phyloP scores from a whole-genome alignment of 2,888 invertebrate genomes.

The Caenorhabditis macrosperma region DNA sequence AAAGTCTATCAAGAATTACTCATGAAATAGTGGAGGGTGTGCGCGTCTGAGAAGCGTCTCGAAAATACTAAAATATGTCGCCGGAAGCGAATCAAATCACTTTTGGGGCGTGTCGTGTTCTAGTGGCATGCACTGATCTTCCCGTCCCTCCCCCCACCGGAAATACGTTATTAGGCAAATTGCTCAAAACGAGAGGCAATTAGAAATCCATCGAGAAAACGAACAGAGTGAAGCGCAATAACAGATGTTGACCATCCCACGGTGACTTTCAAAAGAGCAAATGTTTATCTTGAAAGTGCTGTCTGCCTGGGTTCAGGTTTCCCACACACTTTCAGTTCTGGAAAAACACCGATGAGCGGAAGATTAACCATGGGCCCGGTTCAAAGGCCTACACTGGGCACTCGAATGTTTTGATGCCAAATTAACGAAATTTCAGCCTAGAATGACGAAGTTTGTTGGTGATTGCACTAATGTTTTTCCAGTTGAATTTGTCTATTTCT shows the following conservation, averaged over 20 bases:
- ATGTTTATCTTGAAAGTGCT: conserved; percentile 1
- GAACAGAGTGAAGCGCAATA: neutral
- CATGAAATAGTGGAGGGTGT: no score
- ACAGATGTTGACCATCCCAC: neutral
- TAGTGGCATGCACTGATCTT: no score
- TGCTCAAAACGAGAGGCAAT: neutral
- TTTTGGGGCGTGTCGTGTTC: no score
- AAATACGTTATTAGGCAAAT: no score
- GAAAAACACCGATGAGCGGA: neutral
- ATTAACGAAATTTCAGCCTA: neutral
- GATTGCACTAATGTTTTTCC: neutral
- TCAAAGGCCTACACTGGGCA: neutral
- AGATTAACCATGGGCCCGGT: neutral
- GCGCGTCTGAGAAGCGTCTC: no score
- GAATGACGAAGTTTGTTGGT: neutral
- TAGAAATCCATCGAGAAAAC: neutral
- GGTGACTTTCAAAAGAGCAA: conserved; percentile 6
- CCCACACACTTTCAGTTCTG: neutral
- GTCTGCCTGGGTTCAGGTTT: conserved; percentile 2
- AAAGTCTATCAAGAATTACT: conserved; percentile 12
- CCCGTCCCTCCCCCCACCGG: no score
- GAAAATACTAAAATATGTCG: neutral
- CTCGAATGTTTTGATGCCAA: neutral
- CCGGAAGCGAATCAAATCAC: neutral
- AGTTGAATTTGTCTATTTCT: no score